Percentiles rank a stretch among this genome's conserved stretches.
Conservation (phyloP, 2,797 vertebrate genomes). For the Alca torda region DNA sequence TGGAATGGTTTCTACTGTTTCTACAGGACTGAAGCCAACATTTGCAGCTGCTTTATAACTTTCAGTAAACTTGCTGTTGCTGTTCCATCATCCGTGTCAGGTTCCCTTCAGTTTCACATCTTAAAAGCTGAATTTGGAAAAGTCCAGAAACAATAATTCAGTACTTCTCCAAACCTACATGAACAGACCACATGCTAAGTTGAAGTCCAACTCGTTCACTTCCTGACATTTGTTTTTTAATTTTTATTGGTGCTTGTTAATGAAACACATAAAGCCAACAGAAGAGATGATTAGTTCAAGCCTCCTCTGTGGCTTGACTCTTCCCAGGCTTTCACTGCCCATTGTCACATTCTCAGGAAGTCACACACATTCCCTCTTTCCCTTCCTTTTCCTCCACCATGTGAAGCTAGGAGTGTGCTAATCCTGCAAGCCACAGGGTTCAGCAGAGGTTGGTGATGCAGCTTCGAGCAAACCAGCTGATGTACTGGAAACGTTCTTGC, state of each 20-base stretch:
- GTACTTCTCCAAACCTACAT: not conserved
- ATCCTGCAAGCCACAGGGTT: not conserved
- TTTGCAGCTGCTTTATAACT: constrained; percentile 28
- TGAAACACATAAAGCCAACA: not conserved
- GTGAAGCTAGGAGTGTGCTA: not conserved
- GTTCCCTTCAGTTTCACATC: not conserved
- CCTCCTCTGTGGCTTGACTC: not conserved
- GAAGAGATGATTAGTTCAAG: not conserved
- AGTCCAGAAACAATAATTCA: not conserved
- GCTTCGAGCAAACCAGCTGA: not conserved
- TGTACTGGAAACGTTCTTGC: not conserved
- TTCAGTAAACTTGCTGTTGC: not conserved
- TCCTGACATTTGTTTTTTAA: not conserved
- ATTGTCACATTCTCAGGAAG: not conserved
- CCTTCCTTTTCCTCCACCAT: not conserved
- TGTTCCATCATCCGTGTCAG: not conserved
- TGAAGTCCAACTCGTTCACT: not conserved
- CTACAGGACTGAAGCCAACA: constrained; percentile 18
- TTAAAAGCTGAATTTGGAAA: not conserved
- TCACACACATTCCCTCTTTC: not conserved
- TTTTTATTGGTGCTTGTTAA: not conserved
- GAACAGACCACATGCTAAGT: rapidly evolving
- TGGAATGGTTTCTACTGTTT: constrained; percentile 6
- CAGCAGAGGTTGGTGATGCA: not conserved
- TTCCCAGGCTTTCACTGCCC: not conserved